Percentiles rank a stretch among this genome's conserved stretches.
These are phyloP conservation scores for Hirtodrosophila confusa DNA, from an alignment of 2,888 invertebrate species.

Conservation along the genomic window DNA sequence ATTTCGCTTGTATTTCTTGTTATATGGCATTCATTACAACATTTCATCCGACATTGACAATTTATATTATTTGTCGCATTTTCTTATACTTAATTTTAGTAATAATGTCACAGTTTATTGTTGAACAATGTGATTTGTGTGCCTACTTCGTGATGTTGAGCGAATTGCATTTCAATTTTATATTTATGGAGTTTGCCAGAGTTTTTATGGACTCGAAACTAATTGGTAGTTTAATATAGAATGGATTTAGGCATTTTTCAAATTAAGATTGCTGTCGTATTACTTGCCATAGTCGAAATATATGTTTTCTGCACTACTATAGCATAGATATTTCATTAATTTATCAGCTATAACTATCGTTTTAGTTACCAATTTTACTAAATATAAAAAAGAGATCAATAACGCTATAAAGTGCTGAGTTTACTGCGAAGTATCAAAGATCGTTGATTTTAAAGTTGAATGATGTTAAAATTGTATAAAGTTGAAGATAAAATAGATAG, in stretches of 20 bases:
- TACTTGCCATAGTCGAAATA: neutral
- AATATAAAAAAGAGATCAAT: too few relatives aligned
- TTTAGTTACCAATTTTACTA: too few relatives aligned
- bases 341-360: too few relatives aligned
- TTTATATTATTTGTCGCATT: slow-evolving; percentile 59
- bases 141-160: slow-evolving; percentile 54
- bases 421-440: too few relatives aligned
- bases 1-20: slow-evolving; percentile 45
- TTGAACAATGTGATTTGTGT: slow-evolving; percentile 61
- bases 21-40: slow-evolving; percentile 60
- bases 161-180: slow-evolving; percentile 52
- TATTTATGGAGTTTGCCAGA: slow-evolving; percentile 50
- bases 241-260: neutral
- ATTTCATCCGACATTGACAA: slow-evolving; percentile 68
- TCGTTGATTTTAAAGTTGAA: too few relatives aligned
- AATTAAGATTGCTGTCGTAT: neutral
- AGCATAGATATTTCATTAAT: too few relatives aligned
- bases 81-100: slow-evolving; percentile 43
- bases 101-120: slow-evolving; percentile 66
- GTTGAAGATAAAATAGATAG: too few relatives aligned
- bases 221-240: slow-evolving; percentile 21
- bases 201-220: slow-evolving; percentile 15
- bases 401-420: too few relatives aligned
- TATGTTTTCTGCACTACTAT: too few relatives aligned
- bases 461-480: too few relatives aligned